A percentile compares a stretch with the other conserved stretches of the same genome.
These are phyloP conservation scores for Gallinago paraguaiae DNA, from an alignment of 2,113 vertebrate species.

Conservation along the genomic window DNA sequence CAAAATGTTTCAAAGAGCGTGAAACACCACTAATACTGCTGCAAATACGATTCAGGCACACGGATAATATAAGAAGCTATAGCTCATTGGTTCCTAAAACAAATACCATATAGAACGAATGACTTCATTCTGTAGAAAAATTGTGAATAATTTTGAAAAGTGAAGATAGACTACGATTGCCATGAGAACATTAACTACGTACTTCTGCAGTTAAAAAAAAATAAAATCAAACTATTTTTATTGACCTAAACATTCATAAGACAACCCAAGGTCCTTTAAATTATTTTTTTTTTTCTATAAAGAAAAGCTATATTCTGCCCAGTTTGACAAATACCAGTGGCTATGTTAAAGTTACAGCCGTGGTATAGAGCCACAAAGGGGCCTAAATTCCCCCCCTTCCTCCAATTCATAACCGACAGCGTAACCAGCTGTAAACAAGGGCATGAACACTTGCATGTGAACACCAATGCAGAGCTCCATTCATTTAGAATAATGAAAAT, in stretches of 20 bases:
- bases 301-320: not conserved
- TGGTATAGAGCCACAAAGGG: not conserved
- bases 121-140: not conserved
- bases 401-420: not conserved
- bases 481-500: not conserved
- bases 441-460: not conserved
- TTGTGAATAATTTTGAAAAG: not conserved
- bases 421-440: not conserved
- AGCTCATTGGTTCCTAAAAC: not conserved
- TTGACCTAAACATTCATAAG: not conserved
- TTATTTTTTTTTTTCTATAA: too few species aligned
- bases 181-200: not conserved
- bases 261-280: not conserved
- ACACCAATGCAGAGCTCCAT: not conserved
- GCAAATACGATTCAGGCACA: not conserved
- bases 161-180: not conserved
- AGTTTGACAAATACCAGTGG: not conserved
- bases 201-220: not conserved
- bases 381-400: accelerated
- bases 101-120: not conserved
- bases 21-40: not conserved
- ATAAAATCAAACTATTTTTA: not conserved
- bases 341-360: not conserved
- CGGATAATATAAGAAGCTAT: not conserved
- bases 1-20: not conserved